Evolutionary conservation across 2,888 invertebrate genomes (phyloP).

Genomic region (Amorpha juglandis): DNA sequence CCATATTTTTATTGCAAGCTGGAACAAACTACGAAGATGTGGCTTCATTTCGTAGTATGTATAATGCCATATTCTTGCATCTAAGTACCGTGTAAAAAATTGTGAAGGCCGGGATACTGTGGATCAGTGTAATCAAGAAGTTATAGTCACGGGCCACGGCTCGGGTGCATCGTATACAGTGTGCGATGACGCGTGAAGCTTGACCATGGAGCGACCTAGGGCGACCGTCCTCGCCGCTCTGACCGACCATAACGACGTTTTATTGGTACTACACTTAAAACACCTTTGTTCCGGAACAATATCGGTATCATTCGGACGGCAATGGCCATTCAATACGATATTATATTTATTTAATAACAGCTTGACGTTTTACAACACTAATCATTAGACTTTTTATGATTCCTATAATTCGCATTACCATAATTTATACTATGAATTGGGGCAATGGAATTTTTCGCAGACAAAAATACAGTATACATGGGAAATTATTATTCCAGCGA

Average conservation of each 20-base stretch:
- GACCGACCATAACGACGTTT: conserved; percentile 70
- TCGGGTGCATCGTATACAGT: conserved; percentile 47
- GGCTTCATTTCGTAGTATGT: not conserved
- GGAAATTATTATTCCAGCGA: not conserved
- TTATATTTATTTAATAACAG: not conserved
- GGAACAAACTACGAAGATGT: no score
- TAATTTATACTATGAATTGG: not conserved
- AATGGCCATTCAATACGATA: conserved; percentile 9
- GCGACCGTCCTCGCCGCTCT: conserved; percentile 65
- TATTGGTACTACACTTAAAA: conserved; percentile 32
- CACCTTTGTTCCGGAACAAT: conserved; percentile 28
- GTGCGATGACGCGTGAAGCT: conserved; percentile 72
- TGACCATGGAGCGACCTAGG: conserved; percentile 76
- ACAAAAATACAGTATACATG: not conserved
- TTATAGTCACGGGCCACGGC: conserved; percentile 47
- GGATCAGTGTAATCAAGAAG: conserved; percentile 34
- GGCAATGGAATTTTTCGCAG: not conserved
- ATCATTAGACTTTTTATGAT: not conserved
- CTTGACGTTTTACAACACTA: not conserved
- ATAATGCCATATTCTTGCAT: not conserved
- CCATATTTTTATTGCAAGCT: no score
- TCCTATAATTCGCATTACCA: not conserved
- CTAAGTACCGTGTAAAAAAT: not conserved
- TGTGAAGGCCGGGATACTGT: conserved; percentile 11
- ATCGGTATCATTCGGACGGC: conserved; percentile 5